Percentiles rank a stretch among this genome's conserved stretches.
Conservation (phyloP, 2,888 invertebrate species). For the Stratiomys singularior region DNA sequence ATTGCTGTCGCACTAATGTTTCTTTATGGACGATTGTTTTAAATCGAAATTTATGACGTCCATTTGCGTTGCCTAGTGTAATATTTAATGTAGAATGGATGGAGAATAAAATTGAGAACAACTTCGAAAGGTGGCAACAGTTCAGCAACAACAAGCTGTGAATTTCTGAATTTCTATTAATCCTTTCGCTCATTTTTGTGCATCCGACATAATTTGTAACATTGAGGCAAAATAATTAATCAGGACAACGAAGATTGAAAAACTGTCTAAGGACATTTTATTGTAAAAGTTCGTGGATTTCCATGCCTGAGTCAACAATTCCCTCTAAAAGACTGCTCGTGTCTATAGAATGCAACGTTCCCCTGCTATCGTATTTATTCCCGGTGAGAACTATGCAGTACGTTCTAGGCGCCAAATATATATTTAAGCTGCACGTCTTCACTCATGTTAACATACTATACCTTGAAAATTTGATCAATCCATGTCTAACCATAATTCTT, state of each 20-base stretch:
- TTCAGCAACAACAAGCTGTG: no score
- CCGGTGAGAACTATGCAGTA: no score
- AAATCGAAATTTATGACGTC: constrained; percentile 54
- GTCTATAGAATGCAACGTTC: no score
- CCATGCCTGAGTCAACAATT: neutral
- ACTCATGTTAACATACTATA: neutral
- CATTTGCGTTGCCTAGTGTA: neutral
- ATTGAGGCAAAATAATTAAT: neutral
- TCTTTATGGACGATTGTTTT: constrained; percentile 57
- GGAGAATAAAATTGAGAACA: no score
- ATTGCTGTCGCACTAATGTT: constrained; percentile 57
- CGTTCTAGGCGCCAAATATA: neutral
- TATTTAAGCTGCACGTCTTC: neutral
- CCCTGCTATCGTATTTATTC: no score
- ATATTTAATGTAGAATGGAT: no score
- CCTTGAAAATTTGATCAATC: constrained; percentile 6
- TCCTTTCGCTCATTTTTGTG: no score
- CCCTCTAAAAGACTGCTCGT: no score
- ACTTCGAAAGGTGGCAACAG: neutral
- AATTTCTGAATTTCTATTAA: no score
- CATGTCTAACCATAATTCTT: neutral
- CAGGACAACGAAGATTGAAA: no score
- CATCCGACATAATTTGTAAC: neutral
- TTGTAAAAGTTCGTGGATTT: neutral
- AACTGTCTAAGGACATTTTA: no score